These are phyloP conservation scores for Chinchilla lanigera DNA, from an alignment of 2,113 vertebrate genomes.

Conservation along the genomic window DNA sequence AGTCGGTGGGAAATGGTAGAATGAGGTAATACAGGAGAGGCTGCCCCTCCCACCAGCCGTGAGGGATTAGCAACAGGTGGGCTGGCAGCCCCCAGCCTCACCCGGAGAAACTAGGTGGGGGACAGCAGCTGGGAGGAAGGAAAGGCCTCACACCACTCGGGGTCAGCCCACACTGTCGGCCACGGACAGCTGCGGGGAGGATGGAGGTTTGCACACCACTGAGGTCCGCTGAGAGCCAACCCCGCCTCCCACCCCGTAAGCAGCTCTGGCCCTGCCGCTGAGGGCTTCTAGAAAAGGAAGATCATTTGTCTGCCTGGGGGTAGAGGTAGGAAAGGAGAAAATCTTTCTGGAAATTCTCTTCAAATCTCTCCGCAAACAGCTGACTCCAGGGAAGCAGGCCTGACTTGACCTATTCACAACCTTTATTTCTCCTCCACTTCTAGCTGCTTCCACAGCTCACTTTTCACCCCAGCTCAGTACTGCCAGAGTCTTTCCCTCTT, in stretches of 20 bases:
- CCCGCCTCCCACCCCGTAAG: not conserved
- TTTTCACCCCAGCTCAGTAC: not conserved
- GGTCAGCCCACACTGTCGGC: not conserved
- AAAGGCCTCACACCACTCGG: accelerated
- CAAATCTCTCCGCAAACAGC: not conserved
- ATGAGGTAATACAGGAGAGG: not conserved
- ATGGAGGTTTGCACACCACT: not conserved
- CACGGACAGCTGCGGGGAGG: not conserved
- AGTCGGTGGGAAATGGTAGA: not conserved
- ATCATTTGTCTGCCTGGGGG: not conserved
- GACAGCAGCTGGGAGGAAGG: too few relatives aligned
- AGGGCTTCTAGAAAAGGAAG: not conserved
- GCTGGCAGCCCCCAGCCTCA: not conserved
- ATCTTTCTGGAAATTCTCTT: not conserved
- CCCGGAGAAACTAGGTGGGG: not conserved
- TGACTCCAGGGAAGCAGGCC: not conserved
- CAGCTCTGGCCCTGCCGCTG: accelerated
- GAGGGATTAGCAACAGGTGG: not conserved
- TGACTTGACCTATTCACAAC: not conserved
- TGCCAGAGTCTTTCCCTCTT: not conserved
- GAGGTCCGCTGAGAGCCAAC: not conserved
- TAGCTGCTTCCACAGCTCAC: not conserved
- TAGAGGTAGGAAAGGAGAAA: not conserved
- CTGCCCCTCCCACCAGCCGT: not conserved
- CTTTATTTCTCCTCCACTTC: not conserved